Conservation (phyloP, 2,888 invertebrate genomes). For the Euplagia quadripunctaria region DNA sequence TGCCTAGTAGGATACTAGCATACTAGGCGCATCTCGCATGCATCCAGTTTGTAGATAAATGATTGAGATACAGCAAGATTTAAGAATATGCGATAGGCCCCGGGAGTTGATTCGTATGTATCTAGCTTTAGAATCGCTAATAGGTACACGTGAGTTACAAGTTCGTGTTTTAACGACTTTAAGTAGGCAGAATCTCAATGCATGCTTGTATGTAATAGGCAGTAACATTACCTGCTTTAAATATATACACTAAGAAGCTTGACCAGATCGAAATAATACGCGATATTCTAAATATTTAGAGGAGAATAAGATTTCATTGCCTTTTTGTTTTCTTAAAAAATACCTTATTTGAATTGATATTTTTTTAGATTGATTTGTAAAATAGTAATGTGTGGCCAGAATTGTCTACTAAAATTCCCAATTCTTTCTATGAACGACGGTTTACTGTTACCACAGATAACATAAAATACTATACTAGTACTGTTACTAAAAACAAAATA, state of each 20-base stretch:
- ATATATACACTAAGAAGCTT: background rate
- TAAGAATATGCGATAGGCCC: constrained; percentile 65
- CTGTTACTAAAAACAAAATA: too few species aligned
- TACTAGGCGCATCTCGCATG: constrained; percentile 45
- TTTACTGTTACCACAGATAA: too few species aligned
- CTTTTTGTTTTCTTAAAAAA: background rate
- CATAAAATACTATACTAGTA: too few species aligned
- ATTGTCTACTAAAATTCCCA: too few species aligned
- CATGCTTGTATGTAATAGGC: background rate
- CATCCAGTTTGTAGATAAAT: constrained; percentile 73
- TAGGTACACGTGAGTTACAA: constrained; percentile 43
- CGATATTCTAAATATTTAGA: background rate
- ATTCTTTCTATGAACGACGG: too few species aligned
- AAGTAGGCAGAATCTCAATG: constrained; percentile 23
- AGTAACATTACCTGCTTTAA: background rate
- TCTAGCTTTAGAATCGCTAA: constrained; percentile 51
- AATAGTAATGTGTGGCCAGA: too few species aligned
- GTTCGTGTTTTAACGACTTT: constrained; percentile 42
- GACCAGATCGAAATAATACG: background rate
- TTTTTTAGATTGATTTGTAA: too few species aligned
- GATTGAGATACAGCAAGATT: constrained; percentile 67
- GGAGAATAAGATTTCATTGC: background rate
- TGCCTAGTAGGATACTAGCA: constrained; percentile 16
- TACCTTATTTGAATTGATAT: too few species aligned
- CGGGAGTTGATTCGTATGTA: constrained; percentile 52